Percentiles rank a stretch among this genome's conserved stretches.
These are phyloP conservation scores for Microvelia longipes DNA, from an alignment of 1,140 invertebrate genomes.

Conservation along the genomic window DNA sequence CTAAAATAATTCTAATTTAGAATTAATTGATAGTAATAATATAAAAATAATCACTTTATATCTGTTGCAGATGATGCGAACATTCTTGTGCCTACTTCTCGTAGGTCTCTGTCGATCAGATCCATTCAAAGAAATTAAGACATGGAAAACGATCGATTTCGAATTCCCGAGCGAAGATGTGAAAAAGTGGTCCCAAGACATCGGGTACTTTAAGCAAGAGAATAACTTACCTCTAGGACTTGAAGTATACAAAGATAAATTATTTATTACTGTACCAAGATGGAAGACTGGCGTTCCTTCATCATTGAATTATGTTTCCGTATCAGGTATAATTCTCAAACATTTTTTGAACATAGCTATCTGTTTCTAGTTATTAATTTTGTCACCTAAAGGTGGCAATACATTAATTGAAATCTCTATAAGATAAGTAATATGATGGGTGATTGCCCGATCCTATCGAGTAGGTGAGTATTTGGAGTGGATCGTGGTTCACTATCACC, in stretches of 20 bases:
- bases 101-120: neutral
- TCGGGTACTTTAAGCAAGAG: conserved; percentile 42
- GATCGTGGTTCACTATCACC: no score
- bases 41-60: no score
- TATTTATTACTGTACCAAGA: conserved; percentile 59
- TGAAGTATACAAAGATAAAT: conserved; percentile 53
- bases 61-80: neutral
- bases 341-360: no score
- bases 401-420: conserved; percentile 2
- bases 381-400: neutral
- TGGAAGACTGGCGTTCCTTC: conserved; percentile 56
- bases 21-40: no score
- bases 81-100: neutral
- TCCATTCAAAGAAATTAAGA: conserved; percentile 39
- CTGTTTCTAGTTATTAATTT: neutral
- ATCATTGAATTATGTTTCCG: conserved; percentile 50
- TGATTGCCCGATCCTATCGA: no score
- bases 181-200: conserved; percentile 40
- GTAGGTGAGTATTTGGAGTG: no score
- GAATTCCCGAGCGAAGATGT: conserved; percentile 45
- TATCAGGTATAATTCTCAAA: conserved; percentile 39
- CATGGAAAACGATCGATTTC: conserved; percentile 51
- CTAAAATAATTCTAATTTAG: no score
- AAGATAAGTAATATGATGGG: no score
- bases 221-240: conserved; percentile 59